A percentile compares a stretch with the other conserved stretches of the same genome.
These are phyloP conservation scores for Sepioteuthis lessoniana DNA, from an alignment of 2,888 invertebrate genomes.

Conservation along the genomic window DNA sequence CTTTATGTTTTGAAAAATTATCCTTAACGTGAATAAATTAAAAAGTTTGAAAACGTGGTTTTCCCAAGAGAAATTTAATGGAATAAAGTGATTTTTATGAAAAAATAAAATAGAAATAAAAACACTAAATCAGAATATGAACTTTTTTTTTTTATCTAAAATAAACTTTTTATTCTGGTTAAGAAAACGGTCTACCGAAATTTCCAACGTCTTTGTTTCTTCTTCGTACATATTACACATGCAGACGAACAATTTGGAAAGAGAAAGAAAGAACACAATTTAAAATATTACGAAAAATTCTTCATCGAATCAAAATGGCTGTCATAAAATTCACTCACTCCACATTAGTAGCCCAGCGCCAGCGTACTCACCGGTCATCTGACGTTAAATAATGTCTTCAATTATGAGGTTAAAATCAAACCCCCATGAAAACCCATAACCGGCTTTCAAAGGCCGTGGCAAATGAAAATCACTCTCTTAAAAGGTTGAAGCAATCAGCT, in stretches of 20 bases:
- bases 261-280: neutral
- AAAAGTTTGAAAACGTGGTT: neutral
- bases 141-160: neutral
- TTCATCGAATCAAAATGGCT: neutral
- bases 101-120: too few species aligned
- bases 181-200: neutral
- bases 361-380: neutral
- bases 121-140: neutral
- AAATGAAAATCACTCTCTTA: slow-evolving; percentile 9
- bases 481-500: slow-evolving; percentile 12
- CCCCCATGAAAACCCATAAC: slow-evolving; percentile 25
- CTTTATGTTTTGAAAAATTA: neutral
- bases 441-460: neutral
- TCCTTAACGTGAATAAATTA: neutral
- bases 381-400: slow-evolving; percentile 33
- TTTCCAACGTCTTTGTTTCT: neutral
- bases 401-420: neutral
- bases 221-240: neutral
- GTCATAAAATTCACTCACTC: neutral
- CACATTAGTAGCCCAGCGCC: neutral
- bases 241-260: neutral
- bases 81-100: neutral
- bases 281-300: neutral
- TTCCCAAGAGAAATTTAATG: neutral
- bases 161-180: neutral